Evolutionary conservation across 2,888 invertebrate genomes (phyloP), one percentile per base, ranked within the genome.

Genomic region (Petrophora chlorosata): DNA sequence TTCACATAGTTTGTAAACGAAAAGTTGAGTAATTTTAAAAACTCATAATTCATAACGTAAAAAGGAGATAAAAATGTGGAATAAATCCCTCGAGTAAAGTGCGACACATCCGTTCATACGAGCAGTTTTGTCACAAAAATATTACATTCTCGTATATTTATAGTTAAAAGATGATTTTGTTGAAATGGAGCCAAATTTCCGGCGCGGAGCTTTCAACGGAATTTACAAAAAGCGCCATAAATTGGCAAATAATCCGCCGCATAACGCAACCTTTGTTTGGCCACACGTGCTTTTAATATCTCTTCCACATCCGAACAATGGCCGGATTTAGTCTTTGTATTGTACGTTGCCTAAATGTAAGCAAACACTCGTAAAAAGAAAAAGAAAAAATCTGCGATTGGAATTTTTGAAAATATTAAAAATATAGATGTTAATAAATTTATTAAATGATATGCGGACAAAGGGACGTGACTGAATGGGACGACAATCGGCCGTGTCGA

Each of bases 271-370:
- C 89, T 89, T 90, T 90, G 90, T 90, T 85, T 87, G 90, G 86
- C 86, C 90, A 89, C 90, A 90, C 90, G 89, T 90, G 90, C 88
- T 89, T 89, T 90, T 89, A 88, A 90, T 88, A 85, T 85, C 80
- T 78, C 77, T 70, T 66, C 69, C 62, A 73, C 61, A 70, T 70
- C 68, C 74, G 75, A 75, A 85, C 88, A 86, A 88, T 79, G 80
- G 76, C 79, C 73, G 81, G 85, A 86, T 86, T 88, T 82, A 80
- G 82, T 84, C 87, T 85, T 88, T 89, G 84, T 87, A 67, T 66
- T 87, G 67, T 67, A 52, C 60, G 59, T 63, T 53, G 77, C 81
- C 79, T 76, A 8, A 25, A 25, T 9, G 10, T 10, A 82, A 81
- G 85, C 84, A 88, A 88, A 90, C 85, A 88, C 72, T 76, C 74